phyloP scores from a whole-genome alignment of 1,140 invertebrate species.

The Musca vetustissima region DNA sequence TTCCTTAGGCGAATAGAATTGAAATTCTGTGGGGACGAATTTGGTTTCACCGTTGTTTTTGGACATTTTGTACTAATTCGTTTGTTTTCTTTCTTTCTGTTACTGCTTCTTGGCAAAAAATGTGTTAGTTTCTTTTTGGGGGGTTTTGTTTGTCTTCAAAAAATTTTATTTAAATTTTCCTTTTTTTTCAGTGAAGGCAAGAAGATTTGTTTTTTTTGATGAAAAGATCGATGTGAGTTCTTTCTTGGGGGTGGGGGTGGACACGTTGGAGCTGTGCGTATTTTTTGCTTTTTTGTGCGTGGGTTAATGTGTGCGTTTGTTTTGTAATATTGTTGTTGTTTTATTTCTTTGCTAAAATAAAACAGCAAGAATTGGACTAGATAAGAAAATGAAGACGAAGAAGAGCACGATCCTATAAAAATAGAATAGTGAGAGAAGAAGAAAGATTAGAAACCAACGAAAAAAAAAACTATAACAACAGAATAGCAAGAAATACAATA shows the following conservation, averaged over 20 bases:
- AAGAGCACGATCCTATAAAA: slow-evolving; percentile 24
- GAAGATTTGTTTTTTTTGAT: too few species aligned
- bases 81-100: slow-evolving; percentile 14
- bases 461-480: slow-evolving; percentile 1
- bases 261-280: too few species aligned
- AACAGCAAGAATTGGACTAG: slow-evolving; percentile 17
- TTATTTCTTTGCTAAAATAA: slow-evolving; percentile 21
- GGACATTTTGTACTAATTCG: slow-evolving; percentile 38
- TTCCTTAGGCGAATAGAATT: slow-evolving; percentile 59
- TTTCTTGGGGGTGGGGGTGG: too few species aligned
- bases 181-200: neutral
- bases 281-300: too few species aligned
- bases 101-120: neutral
- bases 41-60: slow-evolving; percentile 43
- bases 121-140: neutral
- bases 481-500: neutral
- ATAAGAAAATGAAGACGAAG: neutral
- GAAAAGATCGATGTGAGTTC: too few species aligned
- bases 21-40: slow-evolving; percentile 50
- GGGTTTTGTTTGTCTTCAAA: slow-evolving; percentile 3
- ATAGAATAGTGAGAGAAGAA: slow-evolving; percentile 9
- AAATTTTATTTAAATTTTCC: neutral
- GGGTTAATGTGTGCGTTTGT: neutral
- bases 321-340: slow-evolving; percentile 11
- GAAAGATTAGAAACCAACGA: slow-evolving; percentile 8